Evolutionary conservation across 2,113 vertebrate species (phyloP), one percentile per base, ranked within the genome.

Genomic region (Ciconia stormi): DNA sequence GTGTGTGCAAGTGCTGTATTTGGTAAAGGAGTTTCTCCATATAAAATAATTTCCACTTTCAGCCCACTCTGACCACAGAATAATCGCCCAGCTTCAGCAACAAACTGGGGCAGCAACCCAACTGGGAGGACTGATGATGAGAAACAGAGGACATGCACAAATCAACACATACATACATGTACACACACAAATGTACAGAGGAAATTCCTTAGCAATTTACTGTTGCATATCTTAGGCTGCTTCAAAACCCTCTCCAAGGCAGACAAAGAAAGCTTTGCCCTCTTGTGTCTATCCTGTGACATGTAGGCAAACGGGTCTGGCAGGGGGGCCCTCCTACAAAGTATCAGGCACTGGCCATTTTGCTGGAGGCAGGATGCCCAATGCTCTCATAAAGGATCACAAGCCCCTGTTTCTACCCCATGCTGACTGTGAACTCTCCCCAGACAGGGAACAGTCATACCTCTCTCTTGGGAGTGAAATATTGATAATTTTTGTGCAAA

Each of bases 151-250:
- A 23, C 20, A 6, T 4, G 17, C 12, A 63, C 27, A 63, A 79
- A 58, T 42, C 29, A 46, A 63, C 61, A 32, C n/a, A 27, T 21
- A 61, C 19, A 34, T 19, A 53, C 10, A 49, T 3, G 42, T 46
- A 55, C 0, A 0, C 11, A 44, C 58, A 38, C 4, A 34, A 65
- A 44, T 1, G 9, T 27, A 13, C 1, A 2, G 22, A 53, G 55
- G 27, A 59, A 74, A 32, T 67, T 58, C 38, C 53, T 46, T 36
- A 30, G 16, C 36, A 42, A 18, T 65, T 47, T 65, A 53, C 46
- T 34, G 27, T 25, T 71, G n/a, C 2, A 0, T 55, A 44, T 40
- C 63, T 77, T 52, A 40, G 29, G 14, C n/a, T 66, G 46, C 26
- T 91, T 59, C 62, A 72, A 77, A 81, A 62, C 38, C 34, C 22